phyloP scores from a whole-genome alignment of 2,113 vertebrate species.

The Cyprinus carpio region DNA sequence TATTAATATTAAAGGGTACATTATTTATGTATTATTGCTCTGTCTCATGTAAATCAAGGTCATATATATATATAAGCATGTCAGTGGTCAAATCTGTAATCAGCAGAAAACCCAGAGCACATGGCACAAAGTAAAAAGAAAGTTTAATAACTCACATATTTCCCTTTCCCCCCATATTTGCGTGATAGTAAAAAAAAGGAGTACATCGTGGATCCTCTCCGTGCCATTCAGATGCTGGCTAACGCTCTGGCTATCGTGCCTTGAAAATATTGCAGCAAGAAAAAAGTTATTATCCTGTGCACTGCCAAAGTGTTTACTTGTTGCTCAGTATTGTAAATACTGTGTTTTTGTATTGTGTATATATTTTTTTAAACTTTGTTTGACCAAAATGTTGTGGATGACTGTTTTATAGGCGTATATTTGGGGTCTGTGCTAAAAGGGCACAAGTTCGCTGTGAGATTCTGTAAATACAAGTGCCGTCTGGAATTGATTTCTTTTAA shows the following conservation, averaged over 20 bases:
- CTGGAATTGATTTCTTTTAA: neutral
- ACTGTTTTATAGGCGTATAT: neutral
- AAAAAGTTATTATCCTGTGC: neutral
- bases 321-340: conserved; percentile 41
- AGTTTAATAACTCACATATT: too few species aligned
- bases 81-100: too few species aligned
- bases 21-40: too few species aligned
- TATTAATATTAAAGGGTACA: too few species aligned
- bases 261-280: conserved; percentile 46
- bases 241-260: conserved; percentile 76
- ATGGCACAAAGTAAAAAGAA: too few species aligned
- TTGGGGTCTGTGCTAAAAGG: neutral
- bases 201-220: conserved; percentile 84
- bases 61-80: too few species aligned
- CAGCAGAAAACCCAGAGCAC: too few species aligned
- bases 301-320: neutral
- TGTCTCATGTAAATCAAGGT: too few species aligned
- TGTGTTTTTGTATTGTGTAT: conserved; percentile 47
- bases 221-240: conserved; percentile 86
- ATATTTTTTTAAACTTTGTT: neutral
- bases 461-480: neutral
- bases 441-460: neutral
- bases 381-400: neutral
- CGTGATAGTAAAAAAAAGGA: too few species aligned
- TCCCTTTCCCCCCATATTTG: too few species aligned